Conservation (phyloP, 2,888 invertebrate species). For the Dolichomitus sp. region DNA sequence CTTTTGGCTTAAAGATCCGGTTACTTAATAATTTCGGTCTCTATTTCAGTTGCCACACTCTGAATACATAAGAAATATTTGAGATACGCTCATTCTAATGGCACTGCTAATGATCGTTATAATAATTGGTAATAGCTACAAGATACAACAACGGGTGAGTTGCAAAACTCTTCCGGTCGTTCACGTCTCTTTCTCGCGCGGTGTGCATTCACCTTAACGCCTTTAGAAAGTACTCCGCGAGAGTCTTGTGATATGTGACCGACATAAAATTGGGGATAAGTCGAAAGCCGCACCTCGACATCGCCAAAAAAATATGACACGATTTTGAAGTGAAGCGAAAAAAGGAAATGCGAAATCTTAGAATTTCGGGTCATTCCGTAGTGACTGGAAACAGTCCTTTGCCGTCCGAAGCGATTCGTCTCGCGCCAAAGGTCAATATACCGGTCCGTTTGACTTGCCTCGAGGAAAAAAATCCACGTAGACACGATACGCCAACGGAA, state of each 20-base stretch:
- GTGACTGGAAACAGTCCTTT: neutral
- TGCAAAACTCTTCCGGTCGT: slow-evolving; percentile 55
- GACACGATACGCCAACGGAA: neutral
- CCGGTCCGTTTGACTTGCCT: slow-evolving; percentile 45
- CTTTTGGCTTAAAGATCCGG: too few species aligned
- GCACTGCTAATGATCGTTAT: neutral
- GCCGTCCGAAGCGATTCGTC: slow-evolving; percentile 22
- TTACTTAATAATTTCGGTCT: neutral
- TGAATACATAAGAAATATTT: neutral
- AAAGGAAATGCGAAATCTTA: neutral
- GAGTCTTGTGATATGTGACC: slow-evolving; percentile 63
- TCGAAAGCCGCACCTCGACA: neutral
- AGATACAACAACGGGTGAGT: neutral
- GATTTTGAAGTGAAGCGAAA: neutral
- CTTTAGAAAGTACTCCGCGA: slow-evolving; percentile 81
- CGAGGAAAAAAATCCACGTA: slow-evolving; percentile 63
- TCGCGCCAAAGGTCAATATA: slow-evolving; percentile 51
- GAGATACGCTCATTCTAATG: neutral
- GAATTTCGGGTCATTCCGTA: neutral
- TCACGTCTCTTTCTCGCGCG: slow-evolving; percentile 56
- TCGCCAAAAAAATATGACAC: neutral
- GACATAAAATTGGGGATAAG: slow-evolving; percentile 52
- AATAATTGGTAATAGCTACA: neutral
- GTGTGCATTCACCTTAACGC: slow-evolving; percentile 78
- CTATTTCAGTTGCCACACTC: neutral